Base-by-base conservation (phyloP, 2,888 invertebrate genomes). In the Coleophora deauratella region DNA sequence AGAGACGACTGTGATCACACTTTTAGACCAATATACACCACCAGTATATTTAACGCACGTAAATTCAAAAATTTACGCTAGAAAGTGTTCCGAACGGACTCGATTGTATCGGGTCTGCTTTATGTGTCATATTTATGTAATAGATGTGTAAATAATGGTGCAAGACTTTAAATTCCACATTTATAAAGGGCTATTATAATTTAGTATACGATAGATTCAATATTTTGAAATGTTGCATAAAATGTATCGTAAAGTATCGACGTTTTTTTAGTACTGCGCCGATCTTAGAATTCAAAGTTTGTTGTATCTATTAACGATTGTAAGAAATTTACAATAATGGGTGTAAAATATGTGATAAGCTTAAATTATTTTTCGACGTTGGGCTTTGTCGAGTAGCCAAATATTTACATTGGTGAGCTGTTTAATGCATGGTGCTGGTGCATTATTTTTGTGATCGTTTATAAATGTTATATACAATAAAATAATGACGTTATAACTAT, bases 1-100 rank as follows among this genome's bases (percentile, higher is more conserved):
- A 97, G 57, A 84, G 78, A 81, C 72, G 85, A 38, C 69, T 81
- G 75, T 84, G 77, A 81, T 71, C 59, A 43, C 33, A 12, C 38
- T 21, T 6, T 21, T 21, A 3, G 21, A 21, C 37, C 31, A 37
- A 11, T 31, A n/a, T n/a, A 13, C 32, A 10, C 12, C 31, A 12
- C 27, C 30, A 33, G 28, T 44, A 31, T 33, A 27, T 37, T 40
- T 11, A 10, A 46, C 47, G 45, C 50, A 46, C 54, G 49, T 50
- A 49, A 43, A 35, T 42, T 21, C 21, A 21, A 21, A 4, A 21
- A 14, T 41, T 41, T 51, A 54, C 51, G 56, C 49, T 41, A 54
- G 56, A 46, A 43, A 40, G 21, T 44, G 13, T 40, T 42, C 46
- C 44, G 34, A 49, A 49, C 54, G 49, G 52, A 55, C 54, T 49